Evolutionary conservation across 2,888 invertebrate species (phyloP), one percentile per base, ranked within the genome.

Genomic region (Acanthacorydalis orientalis): DNA sequence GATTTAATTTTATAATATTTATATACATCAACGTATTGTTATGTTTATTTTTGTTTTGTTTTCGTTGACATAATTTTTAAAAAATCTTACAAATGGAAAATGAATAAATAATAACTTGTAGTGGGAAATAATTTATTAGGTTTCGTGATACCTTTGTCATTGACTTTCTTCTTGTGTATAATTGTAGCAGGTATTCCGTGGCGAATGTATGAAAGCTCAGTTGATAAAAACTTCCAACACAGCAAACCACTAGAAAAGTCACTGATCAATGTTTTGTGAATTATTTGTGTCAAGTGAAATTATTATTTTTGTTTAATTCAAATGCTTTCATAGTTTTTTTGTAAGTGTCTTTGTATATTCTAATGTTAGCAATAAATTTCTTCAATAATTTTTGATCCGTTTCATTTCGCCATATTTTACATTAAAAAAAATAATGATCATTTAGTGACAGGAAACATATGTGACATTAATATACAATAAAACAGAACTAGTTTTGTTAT

Each of bases 211-310:
- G 23, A 14, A 12, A 23, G 12, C 37, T 38, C 23, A 45, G 23
- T 45, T n/a, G 16, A 37, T 37, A 45, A 47, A 47, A 43, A 42
- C 35, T 47, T 47, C 47, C 47, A 47, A 47, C 47, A 47, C 47
- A 43, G 42, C 47, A 47, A 33, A 23, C 35, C 31, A 23, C 14
- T 34, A 32, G 23, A 34, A 35, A 34, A 15, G 31, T 32, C 15
- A 23, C 12, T 39, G 42, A 47, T 40, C 34, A 47, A 47, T 47
- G 47, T 40, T 47, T 37, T 42, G 43, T 42, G 43, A 40, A 23
- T 40, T 31, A 14, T 14, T 37, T n/a, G 37, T 37, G 37, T 12
- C n/a, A 12, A 37, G 14, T 12, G 14, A 37, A 4, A 37, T 37
- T 12, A 37, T 37, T 37, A 37, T n/a, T 37, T 37, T 37, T 7